These are phyloP conservation scores for Heliconius eleuchia DNA, from an alignment of 1,140 invertebrate species.

Conservation along the genomic window DNA sequence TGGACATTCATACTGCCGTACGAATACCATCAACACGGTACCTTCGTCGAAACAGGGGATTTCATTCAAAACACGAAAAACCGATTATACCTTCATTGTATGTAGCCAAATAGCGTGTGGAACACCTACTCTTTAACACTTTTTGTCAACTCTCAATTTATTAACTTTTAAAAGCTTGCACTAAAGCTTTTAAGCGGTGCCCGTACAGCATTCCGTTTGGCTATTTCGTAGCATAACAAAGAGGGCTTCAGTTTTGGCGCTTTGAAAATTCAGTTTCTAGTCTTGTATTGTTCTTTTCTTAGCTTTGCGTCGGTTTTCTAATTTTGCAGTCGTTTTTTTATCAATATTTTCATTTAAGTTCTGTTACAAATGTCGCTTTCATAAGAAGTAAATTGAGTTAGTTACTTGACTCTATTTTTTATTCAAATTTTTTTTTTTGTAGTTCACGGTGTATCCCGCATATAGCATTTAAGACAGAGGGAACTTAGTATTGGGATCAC, in stretches of 20 bases:
- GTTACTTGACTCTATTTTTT: too few species aligned
- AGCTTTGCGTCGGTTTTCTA: background rate
- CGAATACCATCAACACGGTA: conserved; percentile 49
- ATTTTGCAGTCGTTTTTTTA: background rate
- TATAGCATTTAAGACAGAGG: too few species aligned
- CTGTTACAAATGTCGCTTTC: background rate
- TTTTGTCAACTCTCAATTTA: conserved; percentile 70
- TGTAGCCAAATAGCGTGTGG: conserved; percentile 62
- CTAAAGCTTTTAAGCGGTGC: conserved; percentile 62
- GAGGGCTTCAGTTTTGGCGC: conserved; percentile 42
- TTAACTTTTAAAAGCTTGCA: conserved; percentile 70
- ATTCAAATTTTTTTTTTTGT: too few species aligned
- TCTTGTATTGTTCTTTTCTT: conserved; percentile 27
- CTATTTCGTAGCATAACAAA: conserved; percentile 41
- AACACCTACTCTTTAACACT: conserved; percentile 64
- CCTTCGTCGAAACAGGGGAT: conserved; percentile 59
- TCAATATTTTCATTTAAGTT: background rate
- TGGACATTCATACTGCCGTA: conserved; percentile 53
- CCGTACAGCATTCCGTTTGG: conserved; percentile 45
- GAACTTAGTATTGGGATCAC: too few species aligned
- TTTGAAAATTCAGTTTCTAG: conserved; percentile 40
- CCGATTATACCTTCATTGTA: conserved; percentile 72
- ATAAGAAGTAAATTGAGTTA: background rate
- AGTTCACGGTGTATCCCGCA: too few species aligned
- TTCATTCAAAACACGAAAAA: conserved; percentile 73